Conservation (phyloP, 2,113 vertebrate genomes). For the Chrysemys picta region DNA sequence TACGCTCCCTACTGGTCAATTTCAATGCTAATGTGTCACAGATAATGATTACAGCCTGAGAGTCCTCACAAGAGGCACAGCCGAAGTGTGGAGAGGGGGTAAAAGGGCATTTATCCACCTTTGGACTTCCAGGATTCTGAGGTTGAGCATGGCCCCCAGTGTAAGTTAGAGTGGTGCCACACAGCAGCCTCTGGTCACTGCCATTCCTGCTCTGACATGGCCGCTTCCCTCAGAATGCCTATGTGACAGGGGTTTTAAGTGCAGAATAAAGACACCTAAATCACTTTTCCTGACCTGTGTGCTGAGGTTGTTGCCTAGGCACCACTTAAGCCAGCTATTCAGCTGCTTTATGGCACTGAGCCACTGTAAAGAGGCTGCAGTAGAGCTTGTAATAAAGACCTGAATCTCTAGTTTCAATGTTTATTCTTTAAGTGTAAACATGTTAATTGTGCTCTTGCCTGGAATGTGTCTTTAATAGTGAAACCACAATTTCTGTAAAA, state of each 20-base stretch:
- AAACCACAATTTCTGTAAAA: background rate
- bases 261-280: background rate
- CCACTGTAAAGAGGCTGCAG: background rate
- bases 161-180: background rate
- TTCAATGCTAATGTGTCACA: background rate
- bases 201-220: background rate
- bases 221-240: background rate
- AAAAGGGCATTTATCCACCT: background rate
- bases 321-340: background rate
- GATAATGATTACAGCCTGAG: background rate
- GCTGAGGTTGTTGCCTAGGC: background rate
- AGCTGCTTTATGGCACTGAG: background rate
- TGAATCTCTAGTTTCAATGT: background rate
- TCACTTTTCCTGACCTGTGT: background rate
- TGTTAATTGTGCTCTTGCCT: background rate
- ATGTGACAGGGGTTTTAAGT: accelerated
- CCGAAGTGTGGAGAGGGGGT: background rate
- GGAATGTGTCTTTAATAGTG: background rate
- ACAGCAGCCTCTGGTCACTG: background rate
- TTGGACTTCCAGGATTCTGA: background rate
- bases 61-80: background rate
- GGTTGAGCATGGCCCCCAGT: background rate
- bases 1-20: conserved; percentile 57
- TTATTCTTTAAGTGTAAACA: background rate
- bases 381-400: background rate